Evolutionary conservation across 2,888 invertebrate species (phyloP).

Genomic region (Pandemis corylana): DNA sequence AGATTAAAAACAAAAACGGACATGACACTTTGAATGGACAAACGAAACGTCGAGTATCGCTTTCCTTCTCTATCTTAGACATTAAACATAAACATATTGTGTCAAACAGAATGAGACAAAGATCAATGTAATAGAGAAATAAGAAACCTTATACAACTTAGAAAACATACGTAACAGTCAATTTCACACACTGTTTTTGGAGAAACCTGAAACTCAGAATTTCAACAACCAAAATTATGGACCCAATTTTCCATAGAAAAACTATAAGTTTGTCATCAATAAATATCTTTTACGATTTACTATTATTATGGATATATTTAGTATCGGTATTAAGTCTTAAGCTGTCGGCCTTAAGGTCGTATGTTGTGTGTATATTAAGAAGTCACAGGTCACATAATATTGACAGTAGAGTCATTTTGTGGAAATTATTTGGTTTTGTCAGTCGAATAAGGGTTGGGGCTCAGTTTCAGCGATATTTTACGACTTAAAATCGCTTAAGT

Average conservation of each 20-base stretch:
- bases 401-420: constrained; percentile 17
- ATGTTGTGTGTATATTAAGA: neutral
- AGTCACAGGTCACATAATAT: constrained; percentile 34
- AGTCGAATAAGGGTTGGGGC: neutral
- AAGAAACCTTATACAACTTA: neutral
- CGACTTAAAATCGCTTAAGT: neutral
- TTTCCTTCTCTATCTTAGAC: too few relatives aligned
- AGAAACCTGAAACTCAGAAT: constrained; percentile 43
- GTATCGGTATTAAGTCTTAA: neutral
- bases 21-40: too few relatives aligned
- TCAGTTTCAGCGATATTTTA: neutral
- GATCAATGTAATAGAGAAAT: constrained; percentile 4
- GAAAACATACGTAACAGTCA: constrained; percentile 2
- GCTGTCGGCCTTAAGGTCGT: neutral
- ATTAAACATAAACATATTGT: neutral
- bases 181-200: constrained; percentile 43
- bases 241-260: constrained; percentile 42
- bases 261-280: constrained; percentile 60
- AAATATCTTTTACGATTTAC: constrained; percentile 57
- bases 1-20: too few relatives aligned
- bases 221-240: constrained; percentile 48
- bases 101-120: neutral
- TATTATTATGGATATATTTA: neutral
- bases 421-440: constrained; percentile 18
- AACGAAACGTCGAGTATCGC: too few relatives aligned